Percentiles rank a stretch among this genome's conserved stretches.
These are phyloP conservation scores for Spatulosminthurus flaviceps DNA, from an alignment of 2,888 invertebrate species.

Conservation along the genomic window DNA sequence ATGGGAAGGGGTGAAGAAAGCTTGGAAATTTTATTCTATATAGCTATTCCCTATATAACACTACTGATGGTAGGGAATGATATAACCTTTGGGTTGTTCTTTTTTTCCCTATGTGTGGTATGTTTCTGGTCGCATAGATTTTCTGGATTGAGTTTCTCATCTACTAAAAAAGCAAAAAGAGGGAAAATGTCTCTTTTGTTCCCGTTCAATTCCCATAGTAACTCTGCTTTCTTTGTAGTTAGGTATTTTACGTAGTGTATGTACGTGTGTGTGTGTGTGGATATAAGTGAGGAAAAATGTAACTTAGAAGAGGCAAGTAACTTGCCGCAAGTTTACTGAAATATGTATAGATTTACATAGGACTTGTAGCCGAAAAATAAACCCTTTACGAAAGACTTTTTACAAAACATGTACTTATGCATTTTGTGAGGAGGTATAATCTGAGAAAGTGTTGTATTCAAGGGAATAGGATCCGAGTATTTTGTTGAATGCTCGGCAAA, in stretches of 20 bases:
- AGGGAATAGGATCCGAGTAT: conserved; percentile 4
- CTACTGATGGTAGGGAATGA: background rate
- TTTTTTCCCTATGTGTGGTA: conserved; percentile 15
- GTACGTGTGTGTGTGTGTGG: too few relatives aligned
- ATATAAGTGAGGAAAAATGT: too few relatives aligned
- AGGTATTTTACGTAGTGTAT: too few relatives aligned
- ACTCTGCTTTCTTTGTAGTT: conserved; percentile 35
- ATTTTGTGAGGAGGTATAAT: too few relatives aligned
- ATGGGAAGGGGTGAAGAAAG: background rate
- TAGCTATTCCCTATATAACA: background rate
- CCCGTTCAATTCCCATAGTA: conserved; percentile 49
- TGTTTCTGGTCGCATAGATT: conserved; percentile 30
- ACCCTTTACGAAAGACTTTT: too few relatives aligned
- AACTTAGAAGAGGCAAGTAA: too few relatives aligned
- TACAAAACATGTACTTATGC: too few relatives aligned
- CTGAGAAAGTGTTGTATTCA: background rate
- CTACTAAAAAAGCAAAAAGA: conserved; percentile 37
- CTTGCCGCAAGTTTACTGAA: too few relatives aligned
- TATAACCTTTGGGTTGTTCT: conserved; percentile 20
- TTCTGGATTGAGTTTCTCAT: conserved; percentile 26
- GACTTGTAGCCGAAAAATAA: too few relatives aligned
- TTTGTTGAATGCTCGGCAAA: conserved; percentile 32
- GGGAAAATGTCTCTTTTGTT: conserved; percentile 53
- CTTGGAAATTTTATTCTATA: background rate
- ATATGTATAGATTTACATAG: too few relatives aligned